Evolutionary conservation across 64 coral and sea anemone species (phyloP).

Genomic region (Stylophora pistillata): DNA sequence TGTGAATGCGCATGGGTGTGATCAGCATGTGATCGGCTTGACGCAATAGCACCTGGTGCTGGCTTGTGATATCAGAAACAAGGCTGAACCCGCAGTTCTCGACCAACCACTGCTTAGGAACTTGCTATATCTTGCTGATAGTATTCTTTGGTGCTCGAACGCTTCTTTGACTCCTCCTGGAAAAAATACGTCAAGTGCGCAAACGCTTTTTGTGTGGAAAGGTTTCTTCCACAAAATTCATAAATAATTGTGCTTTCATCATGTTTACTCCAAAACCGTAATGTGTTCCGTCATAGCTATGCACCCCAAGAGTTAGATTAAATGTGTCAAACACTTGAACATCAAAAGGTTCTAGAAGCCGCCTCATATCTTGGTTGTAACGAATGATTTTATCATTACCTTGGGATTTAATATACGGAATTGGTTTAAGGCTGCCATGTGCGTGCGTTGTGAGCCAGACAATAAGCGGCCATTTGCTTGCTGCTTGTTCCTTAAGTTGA

Average conservation of each 20-base stretch:
- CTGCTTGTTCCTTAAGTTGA: slow-evolving; percentile 20
- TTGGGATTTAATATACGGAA: slow-evolving; percentile 27
- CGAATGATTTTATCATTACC: slow-evolving; percentile 35
- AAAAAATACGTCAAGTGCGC: not conserved
- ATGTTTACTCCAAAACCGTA: slow-evolving; percentile 70
- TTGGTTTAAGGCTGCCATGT: slow-evolving; percentile 67
- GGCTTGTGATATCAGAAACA: too few relatives aligned
- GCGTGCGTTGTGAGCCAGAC: slow-evolving; percentile 76
- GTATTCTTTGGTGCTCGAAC: too few relatives aligned
- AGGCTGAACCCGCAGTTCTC: too few relatives aligned
- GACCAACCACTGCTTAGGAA: too few relatives aligned
- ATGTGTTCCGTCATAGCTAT: slow-evolving; percentile 84
- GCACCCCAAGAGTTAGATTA: slow-evolving; percentile 61
- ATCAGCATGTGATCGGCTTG: too few relatives aligned
- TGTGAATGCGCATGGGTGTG: too few relatives aligned
- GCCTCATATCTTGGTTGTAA: slow-evolving; percentile 60
- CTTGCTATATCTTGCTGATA: too few relatives aligned
- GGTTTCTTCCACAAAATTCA: slow-evolving; percentile 62
- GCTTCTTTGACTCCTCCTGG: too few relatives aligned
- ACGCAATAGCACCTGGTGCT: too few relatives aligned
- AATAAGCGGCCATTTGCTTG: slow-evolving; percentile 53
- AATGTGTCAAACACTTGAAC: slow-evolving; percentile 68
- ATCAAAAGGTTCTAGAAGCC: slow-evolving; percentile 32
- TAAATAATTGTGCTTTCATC: slow-evolving; percentile 70
- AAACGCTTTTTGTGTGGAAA: not conserved